A percentile compares a stretch with the other conserved stretches of the same genome.
phyloP scores from a whole-genome alignment of 2,113 vertebrate species.

The Proterorhinus semilunaris region DNA sequence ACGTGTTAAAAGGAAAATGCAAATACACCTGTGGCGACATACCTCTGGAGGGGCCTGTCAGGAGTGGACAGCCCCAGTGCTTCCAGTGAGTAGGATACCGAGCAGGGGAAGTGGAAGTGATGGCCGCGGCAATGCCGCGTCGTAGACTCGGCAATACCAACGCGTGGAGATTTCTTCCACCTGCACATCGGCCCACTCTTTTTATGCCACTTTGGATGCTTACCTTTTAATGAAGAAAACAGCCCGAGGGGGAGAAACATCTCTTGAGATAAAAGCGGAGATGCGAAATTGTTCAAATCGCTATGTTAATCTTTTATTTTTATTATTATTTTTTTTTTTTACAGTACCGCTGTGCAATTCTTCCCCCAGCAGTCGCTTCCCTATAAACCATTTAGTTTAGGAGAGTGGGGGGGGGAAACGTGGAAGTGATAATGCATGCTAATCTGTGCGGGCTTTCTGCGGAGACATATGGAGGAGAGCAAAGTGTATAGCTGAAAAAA shows the following conservation, averaged over 20 bases:
- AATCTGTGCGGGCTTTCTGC: background rate
- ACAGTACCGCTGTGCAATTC: constrained; percentile 5
- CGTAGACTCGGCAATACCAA: no score
- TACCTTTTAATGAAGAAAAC: background rate
- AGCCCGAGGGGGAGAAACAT: background rate
- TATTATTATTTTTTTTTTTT: background rate
- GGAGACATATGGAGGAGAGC: background rate
- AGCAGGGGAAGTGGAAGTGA: no score
- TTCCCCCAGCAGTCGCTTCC: background rate
- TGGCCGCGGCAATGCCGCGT: no score
- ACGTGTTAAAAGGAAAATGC: background rate
- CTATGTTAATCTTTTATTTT: background rate
- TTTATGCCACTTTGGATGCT: background rate
- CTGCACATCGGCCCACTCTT: background rate
- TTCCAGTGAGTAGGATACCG: no score
- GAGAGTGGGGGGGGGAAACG: background rate
- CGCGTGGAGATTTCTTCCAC: background rate
- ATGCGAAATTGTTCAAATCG: background rate
- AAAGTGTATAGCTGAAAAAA: background rate
- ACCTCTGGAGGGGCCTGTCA: no score
- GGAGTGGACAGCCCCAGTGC: no score
- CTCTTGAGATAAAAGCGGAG: constrained; percentile 2
- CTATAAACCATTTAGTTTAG: background rate
- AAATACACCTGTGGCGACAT: background rate
- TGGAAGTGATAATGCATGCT: background rate